phyloP scores from a whole-genome alignment of 2,888 invertebrate genomes.

The Diaphora mendica region DNA sequence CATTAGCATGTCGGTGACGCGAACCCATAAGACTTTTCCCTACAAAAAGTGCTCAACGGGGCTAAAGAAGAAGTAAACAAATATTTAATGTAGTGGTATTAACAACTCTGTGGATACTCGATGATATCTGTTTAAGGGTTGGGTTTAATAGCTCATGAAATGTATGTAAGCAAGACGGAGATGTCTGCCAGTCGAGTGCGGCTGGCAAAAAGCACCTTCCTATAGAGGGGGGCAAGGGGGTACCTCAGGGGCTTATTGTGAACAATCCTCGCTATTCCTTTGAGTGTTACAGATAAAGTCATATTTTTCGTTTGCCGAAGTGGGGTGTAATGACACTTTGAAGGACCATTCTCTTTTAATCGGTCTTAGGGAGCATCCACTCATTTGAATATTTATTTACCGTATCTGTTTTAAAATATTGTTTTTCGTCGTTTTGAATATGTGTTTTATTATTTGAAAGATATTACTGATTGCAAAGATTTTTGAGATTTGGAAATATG shows the following conservation, averaged over 20 bases:
- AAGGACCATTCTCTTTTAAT: constrained; percentile 50
- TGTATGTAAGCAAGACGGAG: constrained; percentile 82
- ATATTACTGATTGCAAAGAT: background rate
- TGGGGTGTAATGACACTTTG: constrained; percentile 48
- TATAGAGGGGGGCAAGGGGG: constrained; percentile 47
- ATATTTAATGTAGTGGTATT: constrained; percentile 19
- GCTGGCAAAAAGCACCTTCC: constrained; percentile 64
- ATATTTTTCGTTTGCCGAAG: constrained; percentile 62
- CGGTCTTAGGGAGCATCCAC: constrained; percentile 28
- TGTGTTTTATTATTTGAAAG: background rate
- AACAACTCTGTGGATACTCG: constrained; percentile 59
- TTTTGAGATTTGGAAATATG: background rate
- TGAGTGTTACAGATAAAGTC: constrained; percentile 70
- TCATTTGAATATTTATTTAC: constrained; percentile 7
- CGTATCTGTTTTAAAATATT: background rate
- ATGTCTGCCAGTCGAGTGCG: constrained; percentile 73
- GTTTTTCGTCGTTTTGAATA: background rate
- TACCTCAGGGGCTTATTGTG: constrained; percentile 68
- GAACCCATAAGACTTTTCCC: no score
- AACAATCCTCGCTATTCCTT: constrained; percentile 72
- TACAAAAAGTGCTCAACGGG: no score
- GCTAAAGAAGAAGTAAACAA: background rate
- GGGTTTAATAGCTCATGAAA: constrained; percentile 86
- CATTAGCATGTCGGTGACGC: no score
- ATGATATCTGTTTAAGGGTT: constrained; percentile 65